Evolutionary conservation across 2,113 vertebrate genomes (phyloP).

Genomic region (Lepisosteus osseus): DNA sequence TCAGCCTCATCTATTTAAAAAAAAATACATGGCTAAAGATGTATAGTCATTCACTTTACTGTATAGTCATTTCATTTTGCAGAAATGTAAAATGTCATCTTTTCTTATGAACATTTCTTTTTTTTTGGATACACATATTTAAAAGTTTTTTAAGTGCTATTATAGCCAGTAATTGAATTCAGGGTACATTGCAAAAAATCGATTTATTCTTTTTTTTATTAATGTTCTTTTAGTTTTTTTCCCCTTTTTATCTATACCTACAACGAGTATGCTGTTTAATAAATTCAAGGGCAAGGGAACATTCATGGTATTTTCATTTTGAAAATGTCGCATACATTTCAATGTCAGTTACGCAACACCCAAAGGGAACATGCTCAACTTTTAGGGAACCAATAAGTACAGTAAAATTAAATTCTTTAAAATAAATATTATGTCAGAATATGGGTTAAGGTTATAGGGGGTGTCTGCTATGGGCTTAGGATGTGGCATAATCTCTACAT

Average conservation of each 20-base stretch:
- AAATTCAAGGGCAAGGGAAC: not conserved
- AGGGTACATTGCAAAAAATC: not conserved
- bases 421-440: too few species aligned
- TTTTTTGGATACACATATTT: too few species aligned
- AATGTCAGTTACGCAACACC: slow-evolving; percentile 13
- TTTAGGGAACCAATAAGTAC: not conserved
- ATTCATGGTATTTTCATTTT: slow-evolving; percentile 19
- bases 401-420: not conserved
- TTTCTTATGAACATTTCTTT: too few species aligned
- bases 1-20: too few species aligned
- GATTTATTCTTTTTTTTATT: not conserved
- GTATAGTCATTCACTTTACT: too few species aligned
- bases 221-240: not conserved
- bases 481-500: too few species aligned
- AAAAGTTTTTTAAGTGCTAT: not conserved
- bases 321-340: slow-evolving; percentile 16
- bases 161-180: not conserved
- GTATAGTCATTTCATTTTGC: too few species aligned
- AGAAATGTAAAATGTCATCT: too few species aligned
- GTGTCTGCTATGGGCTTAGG: too few species aligned
- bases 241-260: not conserved
- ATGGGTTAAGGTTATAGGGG: too few species aligned
- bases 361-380: not conserved
- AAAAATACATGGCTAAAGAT: too few species aligned
- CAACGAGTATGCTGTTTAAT: not conserved